These are phyloP conservation scores for Diploscapter pachys DNA, from an alignment of 1,140 invertebrate species.

Conservation along the genomic window DNA sequence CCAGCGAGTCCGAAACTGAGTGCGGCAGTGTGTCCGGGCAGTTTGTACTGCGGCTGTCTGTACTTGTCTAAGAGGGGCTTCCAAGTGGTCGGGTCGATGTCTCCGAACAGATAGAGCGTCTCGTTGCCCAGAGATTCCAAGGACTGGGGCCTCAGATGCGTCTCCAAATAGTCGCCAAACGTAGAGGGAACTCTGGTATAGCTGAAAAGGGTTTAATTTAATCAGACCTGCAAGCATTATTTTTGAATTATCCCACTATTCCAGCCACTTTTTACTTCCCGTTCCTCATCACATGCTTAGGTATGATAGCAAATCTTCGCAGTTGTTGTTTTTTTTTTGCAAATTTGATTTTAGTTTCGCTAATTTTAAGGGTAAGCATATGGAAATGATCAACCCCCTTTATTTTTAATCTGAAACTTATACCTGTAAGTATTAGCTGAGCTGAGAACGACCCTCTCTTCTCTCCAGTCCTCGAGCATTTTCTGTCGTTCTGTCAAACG, in stretches of 20 bases:
- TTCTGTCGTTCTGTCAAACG: slow-evolving; percentile 38
- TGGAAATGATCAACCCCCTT: too few relatives aligned
- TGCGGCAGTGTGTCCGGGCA: slow-evolving; percentile 60
- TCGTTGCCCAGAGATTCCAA: slow-evolving; percentile 61
- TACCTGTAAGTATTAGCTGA: slow-evolving; percentile 63
- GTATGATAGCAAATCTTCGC: too few relatives aligned
- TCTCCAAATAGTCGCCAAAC: slow-evolving; percentile 59
- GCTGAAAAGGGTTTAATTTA: too few relatives aligned
- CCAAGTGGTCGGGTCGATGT: slow-evolving; percentile 63
- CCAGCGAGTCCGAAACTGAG: slow-evolving; percentile 61
- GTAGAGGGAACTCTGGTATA: slow-evolving; percentile 53
- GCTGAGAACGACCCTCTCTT: slow-evolving; percentile 59
- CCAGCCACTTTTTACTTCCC: background rate
- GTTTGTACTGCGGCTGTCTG: slow-evolving; percentile 59
- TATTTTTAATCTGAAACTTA: slow-evolving; percentile 2
- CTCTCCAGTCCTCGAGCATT: slow-evolving; percentile 58
- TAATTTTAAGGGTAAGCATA: too few relatives aligned
- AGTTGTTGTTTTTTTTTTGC: too few relatives aligned
- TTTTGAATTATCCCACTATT: too few relatives aligned
- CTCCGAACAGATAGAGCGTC: slow-evolving; percentile 65
- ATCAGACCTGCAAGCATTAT: too few relatives aligned
- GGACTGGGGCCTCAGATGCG: slow-evolving; percentile 60
- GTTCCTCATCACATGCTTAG: too few relatives aligned
- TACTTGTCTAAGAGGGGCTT: slow-evolving; percentile 61
- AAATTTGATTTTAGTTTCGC: too few relatives aligned